A percentile compares a stretch with the other conserved stretches of the same genome.
Evolutionary conservation across 2,888 invertebrate genomes (phyloP).

Genomic region (Eledona agricola): DNA sequence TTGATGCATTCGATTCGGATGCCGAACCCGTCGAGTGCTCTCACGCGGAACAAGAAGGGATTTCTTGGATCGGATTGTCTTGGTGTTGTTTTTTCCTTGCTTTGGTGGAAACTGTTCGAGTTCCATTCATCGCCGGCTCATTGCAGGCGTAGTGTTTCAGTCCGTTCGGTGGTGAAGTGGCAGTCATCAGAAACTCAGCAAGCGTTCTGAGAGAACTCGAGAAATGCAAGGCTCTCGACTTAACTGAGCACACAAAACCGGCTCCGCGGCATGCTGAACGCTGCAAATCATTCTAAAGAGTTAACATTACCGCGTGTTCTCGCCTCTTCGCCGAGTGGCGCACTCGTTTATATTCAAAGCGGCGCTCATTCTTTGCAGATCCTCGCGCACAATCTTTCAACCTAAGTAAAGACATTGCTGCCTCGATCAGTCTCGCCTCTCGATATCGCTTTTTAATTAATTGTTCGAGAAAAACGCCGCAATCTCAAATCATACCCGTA

Average conservation of each 20-base stretch:
- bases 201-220: constrained; percentile 35
- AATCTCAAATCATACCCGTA: too few species aligned
- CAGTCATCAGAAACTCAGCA: constrained; percentile 37
- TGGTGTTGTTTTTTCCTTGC: too few species aligned
- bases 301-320: constrained; percentile 52
- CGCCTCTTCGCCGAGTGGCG: constrained; percentile 43
- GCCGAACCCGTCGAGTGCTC: too few species aligned
- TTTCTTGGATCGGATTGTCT: too few species aligned
- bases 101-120: too few species aligned
- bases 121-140: constrained; percentile 22
- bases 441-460: too few species aligned
- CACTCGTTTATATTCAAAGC: constrained; percentile 41
- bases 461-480: too few species aligned
- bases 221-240: constrained; percentile 38
- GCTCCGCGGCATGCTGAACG: constrained; percentile 40
- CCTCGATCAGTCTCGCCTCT: too few species aligned
- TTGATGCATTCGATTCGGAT: too few species aligned
- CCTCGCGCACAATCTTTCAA: constrained; percentile 11
- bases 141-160: constrained; percentile 30
- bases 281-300: constrained; percentile 54
- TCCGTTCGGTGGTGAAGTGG: constrained; percentile 32
- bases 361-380: constrained; percentile 22
- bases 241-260: constrained; percentile 34
- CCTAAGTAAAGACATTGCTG: constrained; percentile 14
- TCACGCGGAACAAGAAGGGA: too few species aligned